Base-by-base conservation (phyloP, 2,888 invertebrate genomes). In the Allygus modestus region DNA sequence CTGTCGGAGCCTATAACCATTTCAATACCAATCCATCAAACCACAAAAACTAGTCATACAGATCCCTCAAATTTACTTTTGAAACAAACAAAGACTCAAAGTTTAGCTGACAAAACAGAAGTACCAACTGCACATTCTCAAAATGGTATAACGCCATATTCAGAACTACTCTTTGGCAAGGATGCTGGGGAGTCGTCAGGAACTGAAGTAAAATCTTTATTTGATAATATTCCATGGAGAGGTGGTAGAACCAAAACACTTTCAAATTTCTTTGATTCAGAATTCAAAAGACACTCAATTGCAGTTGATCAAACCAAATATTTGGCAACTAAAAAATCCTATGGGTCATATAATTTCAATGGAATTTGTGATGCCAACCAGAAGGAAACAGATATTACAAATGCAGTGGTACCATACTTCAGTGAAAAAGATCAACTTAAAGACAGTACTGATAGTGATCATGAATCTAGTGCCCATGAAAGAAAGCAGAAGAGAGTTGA, bases 401-500 rank as follows among this genome's bases (percentile, higher is more conserved):
- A n/a, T 23, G 23, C 58, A 33, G 5, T 85, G 2, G 33, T 77
- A 43, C 46, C 77, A 26, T 73, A 17, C 20, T 15, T 41, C 28
- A 31, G 23, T 83, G 73, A 83, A 28, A 83, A 54, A 79, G 83
- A 81, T 81, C 9, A 65, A 31, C 65, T 69, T 51, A 85, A 73
- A 41, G 61, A 51, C 31, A 73, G 46, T 0, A 65, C 83, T 9
- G 71, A 65, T 0, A 82, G 84, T 73, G 84, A 84, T 20, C 73
- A 84, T 15, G 86, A 86, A 41, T 43, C n/a, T 7, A 86, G 84
- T 23, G 89, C 90, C 7, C 88, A 88, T 58, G 92, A 92, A 75
- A 91, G 92, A 87, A 93, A 92, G 89, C 91, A 92, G 0, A 96
- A 96, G 89, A 96, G 94, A 90, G 97, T 97, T 0, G 96, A 95